phyloP scores from a whole-genome alignment of 2,797 vertebrate genomes.

The Huso huso region DNA sequence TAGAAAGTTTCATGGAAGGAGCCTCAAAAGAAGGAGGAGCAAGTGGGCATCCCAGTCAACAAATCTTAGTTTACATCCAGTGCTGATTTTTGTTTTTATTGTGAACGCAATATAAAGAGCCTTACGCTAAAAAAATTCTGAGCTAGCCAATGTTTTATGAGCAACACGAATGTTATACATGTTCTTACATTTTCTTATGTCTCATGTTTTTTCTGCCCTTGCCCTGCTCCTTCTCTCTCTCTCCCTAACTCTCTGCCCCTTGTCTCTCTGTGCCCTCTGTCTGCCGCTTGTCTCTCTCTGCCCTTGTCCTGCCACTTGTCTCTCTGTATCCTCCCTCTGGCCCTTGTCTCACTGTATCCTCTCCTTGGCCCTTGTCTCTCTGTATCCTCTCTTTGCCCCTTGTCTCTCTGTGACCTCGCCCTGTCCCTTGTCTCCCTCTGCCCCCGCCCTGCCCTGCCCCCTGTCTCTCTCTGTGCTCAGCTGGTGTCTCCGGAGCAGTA shows the following conservation, averaged over 20 bases:
- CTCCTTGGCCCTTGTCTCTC: not conserved
- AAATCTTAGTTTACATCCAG: no score
- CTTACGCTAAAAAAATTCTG: no score
- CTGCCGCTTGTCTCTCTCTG: not conserved
- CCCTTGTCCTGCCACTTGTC: not conserved
- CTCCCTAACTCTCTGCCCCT: not conserved
- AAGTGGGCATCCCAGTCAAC: no score
- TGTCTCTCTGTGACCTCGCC: not conserved
- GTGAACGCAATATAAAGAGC: no score
- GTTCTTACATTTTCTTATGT: not conserved
- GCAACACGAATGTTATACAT: not conserved
- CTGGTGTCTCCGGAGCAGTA: conserved; percentile 71
- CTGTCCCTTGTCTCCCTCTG: not conserved
- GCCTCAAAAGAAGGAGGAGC: no score
- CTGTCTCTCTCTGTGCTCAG: conserved; percentile 36
- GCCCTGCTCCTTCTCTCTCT: not conserved
- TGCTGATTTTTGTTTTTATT: no score
- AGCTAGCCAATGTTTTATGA: no score
- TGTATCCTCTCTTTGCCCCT: not conserved
- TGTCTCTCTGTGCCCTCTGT: not conserved
- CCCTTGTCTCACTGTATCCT: not conserved
- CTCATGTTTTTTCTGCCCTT: conserved; percentile 17
- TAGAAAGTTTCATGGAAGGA: no score
- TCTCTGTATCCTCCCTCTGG: accelerated
- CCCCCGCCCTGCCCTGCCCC: not conserved